Evolutionary conservation across 2,888 invertebrate species (phyloP).

Genomic region (Nomada ruficornis): DNA sequence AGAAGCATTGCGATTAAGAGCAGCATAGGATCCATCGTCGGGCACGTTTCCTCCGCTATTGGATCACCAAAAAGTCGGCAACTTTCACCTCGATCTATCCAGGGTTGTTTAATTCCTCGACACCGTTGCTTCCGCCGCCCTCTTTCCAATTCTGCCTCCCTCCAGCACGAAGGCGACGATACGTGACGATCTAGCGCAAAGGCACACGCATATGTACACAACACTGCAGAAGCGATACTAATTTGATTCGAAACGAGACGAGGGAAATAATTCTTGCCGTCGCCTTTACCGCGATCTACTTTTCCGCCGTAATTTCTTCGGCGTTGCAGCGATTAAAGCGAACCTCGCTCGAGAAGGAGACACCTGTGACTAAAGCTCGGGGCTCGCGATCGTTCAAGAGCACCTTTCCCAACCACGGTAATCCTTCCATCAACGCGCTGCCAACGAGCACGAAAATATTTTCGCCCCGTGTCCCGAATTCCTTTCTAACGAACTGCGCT

Average conservation of each 20-base stretch:
- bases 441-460: background rate
- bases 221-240: background rate
- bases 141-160: background rate
- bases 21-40: slow-evolving; percentile 75
- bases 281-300: too few species aligned
- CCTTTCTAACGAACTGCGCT: background rate
- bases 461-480: slow-evolving; percentile 2
- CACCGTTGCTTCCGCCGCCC: background rate
- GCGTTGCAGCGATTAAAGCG: background rate
- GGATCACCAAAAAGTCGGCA: background rate
- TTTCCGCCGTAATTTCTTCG: too few species aligned
- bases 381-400: too few species aligned
- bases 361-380: too few species aligned
- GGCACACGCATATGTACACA: slow-evolving; percentile 25
- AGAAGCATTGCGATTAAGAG: slow-evolving; percentile 70
- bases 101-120: background rate
- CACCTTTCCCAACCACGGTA: too few species aligned
- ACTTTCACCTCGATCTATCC: slow-evolving; percentile 20
- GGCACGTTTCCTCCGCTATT: slow-evolving; percentile 34
- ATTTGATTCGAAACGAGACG: background rate
- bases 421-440: background rate
- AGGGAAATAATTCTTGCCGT: background rate
- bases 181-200: background rate
- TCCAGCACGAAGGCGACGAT: background rate
- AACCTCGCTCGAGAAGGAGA: background rate